Conservation (phyloP, 2,797 vertebrate species). For the Anomalospiza imberbis region DNA sequence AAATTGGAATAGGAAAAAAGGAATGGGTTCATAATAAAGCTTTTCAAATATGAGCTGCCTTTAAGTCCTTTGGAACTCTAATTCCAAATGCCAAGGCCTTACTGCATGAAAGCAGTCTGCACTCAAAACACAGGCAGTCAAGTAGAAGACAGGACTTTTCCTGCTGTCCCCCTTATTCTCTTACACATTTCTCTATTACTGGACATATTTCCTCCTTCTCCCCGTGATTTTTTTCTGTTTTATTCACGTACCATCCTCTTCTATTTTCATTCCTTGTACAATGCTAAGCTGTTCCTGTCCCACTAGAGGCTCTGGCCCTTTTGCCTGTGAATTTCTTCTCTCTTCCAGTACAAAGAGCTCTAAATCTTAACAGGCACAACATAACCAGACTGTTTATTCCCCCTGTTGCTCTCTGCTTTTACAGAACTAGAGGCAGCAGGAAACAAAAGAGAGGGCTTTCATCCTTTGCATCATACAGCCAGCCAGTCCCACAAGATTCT, state of each 20-base stretch:
- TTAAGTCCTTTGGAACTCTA: not conserved
- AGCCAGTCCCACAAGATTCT: not conserved
- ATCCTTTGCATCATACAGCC: not conserved
- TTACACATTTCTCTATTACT: not conserved
- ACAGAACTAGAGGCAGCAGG: not conserved
- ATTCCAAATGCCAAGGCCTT: not conserved
- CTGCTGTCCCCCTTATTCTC: not conserved
- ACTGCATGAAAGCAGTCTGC: not conserved
- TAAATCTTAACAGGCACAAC: not conserved
- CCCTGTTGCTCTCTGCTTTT: not conserved
- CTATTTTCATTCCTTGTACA: not conserved
- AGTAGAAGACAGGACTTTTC: not conserved
- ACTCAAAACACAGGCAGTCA: not conserved
- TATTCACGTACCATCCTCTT: not conserved
- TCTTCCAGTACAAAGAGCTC: not conserved
- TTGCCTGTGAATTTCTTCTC: not conserved
- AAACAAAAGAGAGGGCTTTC: not conserved
- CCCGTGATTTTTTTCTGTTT: not conserved
- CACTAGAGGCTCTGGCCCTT: not conserved
- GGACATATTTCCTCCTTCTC: not conserved
- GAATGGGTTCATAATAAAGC: not conserved
- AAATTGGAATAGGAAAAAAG: not conserved
- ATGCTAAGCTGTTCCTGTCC: not conserved
- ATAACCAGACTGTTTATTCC: not conserved
- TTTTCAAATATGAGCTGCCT: not conserved